Percentiles rank a stretch among this genome's conserved stretches.
Conservation (phyloP, 2,888 invertebrate genomes). For the Quadroppia sp. region DNA sequence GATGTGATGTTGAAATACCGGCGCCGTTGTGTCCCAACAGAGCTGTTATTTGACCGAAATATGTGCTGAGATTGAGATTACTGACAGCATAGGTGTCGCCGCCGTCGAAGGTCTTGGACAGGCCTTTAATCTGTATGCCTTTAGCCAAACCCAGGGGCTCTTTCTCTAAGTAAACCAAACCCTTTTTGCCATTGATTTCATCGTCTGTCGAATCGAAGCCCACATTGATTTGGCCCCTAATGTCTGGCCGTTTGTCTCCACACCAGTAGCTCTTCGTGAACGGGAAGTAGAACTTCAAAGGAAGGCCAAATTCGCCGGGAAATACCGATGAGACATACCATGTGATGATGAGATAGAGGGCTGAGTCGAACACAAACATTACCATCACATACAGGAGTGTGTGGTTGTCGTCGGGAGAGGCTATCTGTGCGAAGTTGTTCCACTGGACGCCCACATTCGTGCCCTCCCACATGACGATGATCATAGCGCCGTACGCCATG, state of each 20-base stretch:
- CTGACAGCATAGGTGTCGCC: constrained; percentile 60
- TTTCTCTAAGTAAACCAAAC: constrained; percentile 57
- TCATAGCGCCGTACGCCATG: constrained; percentile 55
- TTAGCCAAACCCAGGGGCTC: constrained; percentile 57
- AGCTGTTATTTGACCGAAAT: constrained; percentile 76
- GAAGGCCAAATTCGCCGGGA: constrained; percentile 60
- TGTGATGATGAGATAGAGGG: constrained; percentile 58
- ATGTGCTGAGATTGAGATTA: constrained; percentile 68
- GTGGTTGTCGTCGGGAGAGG: constrained; percentile 60
- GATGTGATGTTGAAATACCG: constrained; percentile 61
- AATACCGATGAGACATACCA: constrained; percentile 62
- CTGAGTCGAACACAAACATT: constrained; percentile 67
- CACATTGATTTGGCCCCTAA: background rate
- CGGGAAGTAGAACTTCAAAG: constrained; percentile 60
- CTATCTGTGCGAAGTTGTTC: constrained; percentile 57
- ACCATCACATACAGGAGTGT: constrained; percentile 61
- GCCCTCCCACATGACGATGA: constrained; percentile 57
- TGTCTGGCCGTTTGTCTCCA: too few species aligned
- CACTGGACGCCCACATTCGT: constrained; percentile 63
- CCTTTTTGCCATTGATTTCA: background rate
- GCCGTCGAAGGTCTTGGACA: constrained; percentile 59
- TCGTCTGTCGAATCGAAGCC: too few species aligned
- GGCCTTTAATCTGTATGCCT: constrained; percentile 58
- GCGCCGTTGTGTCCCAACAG: constrained; percentile 83
- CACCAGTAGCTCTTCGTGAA: constrained; percentile 60